A percentile compares a stretch with the other conserved stretches of the same genome.
Evolutionary conservation across 2,888 invertebrate genomes (phyloP).

Genomic region (Drosophila longiperda): DNA sequence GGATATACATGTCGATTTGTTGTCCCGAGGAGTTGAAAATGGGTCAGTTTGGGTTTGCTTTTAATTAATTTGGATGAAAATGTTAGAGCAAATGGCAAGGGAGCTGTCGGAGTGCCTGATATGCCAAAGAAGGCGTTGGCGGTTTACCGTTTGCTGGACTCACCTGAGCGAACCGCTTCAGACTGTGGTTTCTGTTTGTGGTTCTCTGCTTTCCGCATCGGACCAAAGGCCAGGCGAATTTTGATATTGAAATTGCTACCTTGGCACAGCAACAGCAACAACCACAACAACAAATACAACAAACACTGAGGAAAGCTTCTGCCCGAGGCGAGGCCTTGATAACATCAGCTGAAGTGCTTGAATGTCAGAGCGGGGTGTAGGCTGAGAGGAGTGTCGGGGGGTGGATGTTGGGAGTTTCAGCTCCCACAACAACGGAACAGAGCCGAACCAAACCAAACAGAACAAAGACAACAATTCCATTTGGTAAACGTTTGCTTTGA

Average conservation of each 20-base stretch:
- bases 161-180: conserved; percentile 57
- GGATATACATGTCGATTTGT: conserved; percentile 63
- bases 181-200: conserved; percentile 1
- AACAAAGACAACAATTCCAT: conserved; percentile 79
- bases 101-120: conserved; percentile 55
- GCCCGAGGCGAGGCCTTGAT: conserved; percentile 68
- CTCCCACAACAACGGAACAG: conserved; percentile 56
- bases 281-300: conserved; percentile 4
- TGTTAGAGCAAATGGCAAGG: conserved; percentile 49
- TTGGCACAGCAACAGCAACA: conserved; percentile 45
- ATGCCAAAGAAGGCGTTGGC: conserved; percentile 76
- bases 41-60: conserved; percentile 54
- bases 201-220: conserved; percentile 45
- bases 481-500: conserved; percentile 69
- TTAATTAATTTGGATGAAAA: conserved; percentile 79
- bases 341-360: conserved; percentile 59
- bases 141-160: conserved; percentile 74
- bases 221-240: conserved; percentile 77
- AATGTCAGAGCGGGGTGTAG: conserved; percentile 17
- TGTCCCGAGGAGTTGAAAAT: conserved; percentile 35
- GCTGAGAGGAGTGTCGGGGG: background rate
- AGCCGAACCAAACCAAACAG: conserved; percentile 22
- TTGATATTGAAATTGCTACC: conserved; percentile 80
- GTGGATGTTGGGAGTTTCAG: conserved; percentile 30
- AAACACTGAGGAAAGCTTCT: conserved; percentile 69